A percentile compares a stretch with the other conserved stretches of the same genome.
Evolutionary conservation across 1,140 invertebrate species (phyloP).

Genomic region (Sinella curviseta): DNA sequence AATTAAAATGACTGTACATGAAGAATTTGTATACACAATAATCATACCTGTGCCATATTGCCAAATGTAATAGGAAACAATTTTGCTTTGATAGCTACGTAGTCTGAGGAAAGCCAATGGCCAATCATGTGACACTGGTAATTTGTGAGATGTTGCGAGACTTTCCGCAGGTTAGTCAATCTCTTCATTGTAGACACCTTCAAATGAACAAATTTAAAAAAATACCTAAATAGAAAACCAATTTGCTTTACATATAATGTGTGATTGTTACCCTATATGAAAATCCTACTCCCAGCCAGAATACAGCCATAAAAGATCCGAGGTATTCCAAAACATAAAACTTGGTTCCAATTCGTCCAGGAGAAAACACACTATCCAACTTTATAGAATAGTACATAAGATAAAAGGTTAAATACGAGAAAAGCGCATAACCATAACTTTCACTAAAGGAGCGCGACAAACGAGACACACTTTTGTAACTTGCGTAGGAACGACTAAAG

Average conservation of each 20-base stretch:
- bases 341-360: neutral
- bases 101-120: neutral
- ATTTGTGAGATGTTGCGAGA: neutral
- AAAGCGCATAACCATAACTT: neutral
- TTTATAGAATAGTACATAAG: neutral
- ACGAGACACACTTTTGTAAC: neutral
- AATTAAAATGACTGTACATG: too few species aligned
- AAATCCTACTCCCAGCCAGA: neutral
- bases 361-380: neutral
- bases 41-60: neutral
- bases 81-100: neutral
- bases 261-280: neutral
- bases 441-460: neutral
- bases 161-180: neutral
- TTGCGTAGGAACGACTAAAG: neutral
- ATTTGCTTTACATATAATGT: too few species aligned
- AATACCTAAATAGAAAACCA: neutral
- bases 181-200: neutral
- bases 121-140: neutral
- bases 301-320: neutral
- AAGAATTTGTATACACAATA: neutral
- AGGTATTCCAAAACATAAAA: neutral
- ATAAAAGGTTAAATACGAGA: neutral
- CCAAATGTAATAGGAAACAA: neutral
- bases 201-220: neutral